Evolutionary conservation across 1,140 invertebrate genomes (phyloP).

Genomic region (Wiebesia pumilae): DNA sequence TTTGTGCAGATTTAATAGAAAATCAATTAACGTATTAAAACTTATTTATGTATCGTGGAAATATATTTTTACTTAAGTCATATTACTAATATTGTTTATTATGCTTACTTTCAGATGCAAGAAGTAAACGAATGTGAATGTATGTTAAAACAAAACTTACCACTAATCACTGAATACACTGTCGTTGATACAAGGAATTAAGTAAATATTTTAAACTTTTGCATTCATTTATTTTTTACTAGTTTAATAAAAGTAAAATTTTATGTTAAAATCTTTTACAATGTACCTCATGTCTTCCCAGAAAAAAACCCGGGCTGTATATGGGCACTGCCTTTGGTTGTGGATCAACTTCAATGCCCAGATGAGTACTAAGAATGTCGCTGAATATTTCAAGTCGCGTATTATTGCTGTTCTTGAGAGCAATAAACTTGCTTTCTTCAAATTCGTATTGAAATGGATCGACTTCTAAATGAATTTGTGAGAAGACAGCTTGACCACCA

Average conservation of each 20-base stretch:
- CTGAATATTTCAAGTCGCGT: conserved; percentile 85
- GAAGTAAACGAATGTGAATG: not conserved
- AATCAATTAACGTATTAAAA: too few species aligned
- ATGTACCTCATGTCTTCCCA: conserved; percentile 84
- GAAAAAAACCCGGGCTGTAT: conserved; percentile 83
- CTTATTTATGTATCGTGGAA: not conserved
- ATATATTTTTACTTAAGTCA: not conserved
- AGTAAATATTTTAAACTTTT: not conserved
- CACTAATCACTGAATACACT: not conserved
- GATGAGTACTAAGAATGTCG: conserved; percentile 82
- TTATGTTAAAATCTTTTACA: not conserved
- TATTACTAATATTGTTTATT: not conserved
- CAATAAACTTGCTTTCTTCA: conserved; percentile 79
- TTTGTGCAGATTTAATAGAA: too few species aligned
- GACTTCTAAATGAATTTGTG: conserved; percentile 80
- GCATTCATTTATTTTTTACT: not conserved
- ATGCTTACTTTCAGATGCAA: not conserved
- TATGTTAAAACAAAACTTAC: not conserved
- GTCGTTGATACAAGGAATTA: not conserved
- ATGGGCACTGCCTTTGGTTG: conserved; percentile 57
- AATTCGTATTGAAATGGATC: conserved; percentile 76
- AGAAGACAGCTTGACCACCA: conserved; percentile 86
- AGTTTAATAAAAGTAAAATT: not conserved
- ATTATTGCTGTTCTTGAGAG: conserved; percentile 78
- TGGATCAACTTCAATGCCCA: conserved; percentile 81